A percentile compares a stretch with the other conserved stretches of the same genome.
phyloP scores from a whole-genome alignment of 2,113 vertebrate species.

The Oxyruncus cristatus region DNA sequence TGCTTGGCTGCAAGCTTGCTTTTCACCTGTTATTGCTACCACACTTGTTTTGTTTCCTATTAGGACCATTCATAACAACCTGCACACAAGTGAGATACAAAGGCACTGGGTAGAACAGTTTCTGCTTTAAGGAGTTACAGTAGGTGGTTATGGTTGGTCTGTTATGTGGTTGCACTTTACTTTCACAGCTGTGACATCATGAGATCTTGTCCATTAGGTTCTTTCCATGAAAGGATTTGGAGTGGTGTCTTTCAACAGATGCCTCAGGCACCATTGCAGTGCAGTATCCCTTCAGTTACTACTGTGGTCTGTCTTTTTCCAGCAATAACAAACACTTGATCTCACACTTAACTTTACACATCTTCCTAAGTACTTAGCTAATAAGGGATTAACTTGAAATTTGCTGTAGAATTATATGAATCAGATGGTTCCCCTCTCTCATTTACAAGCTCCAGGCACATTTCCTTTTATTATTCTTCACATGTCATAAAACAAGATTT shows the following conservation, averaged over 20 bases:
- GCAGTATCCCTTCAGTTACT: not conserved
- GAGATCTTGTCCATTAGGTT: not conserved
- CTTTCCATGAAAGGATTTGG: not conserved
- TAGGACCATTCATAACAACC: not conserved
- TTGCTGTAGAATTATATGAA: not conserved
- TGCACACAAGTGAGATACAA: not conserved
- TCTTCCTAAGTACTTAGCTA: not conserved
- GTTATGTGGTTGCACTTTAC: not conserved
- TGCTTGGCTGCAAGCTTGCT: not conserved
- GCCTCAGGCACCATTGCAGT: not conserved
- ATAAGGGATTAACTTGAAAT: not conserved
- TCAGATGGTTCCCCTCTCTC: not conserved
- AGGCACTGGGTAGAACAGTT: not conserved
- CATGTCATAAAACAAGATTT: not conserved
- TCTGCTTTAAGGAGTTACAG: not conserved
- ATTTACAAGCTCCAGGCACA: not conserved
- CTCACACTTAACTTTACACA: not conserved
- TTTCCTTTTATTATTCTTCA: not conserved
- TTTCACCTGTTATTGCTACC: not conserved
- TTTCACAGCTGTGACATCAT: not conserved
- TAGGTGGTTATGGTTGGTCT: not conserved
- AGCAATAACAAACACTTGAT: not conserved
- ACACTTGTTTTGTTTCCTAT: not conserved
- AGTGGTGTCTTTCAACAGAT: not conserved
- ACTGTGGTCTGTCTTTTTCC: not conserved